Evolutionary conservation across 2,888 invertebrate species (phyloP), one percentile per base, ranked within the genome.

Genomic region (Andrena bicolor): DNA sequence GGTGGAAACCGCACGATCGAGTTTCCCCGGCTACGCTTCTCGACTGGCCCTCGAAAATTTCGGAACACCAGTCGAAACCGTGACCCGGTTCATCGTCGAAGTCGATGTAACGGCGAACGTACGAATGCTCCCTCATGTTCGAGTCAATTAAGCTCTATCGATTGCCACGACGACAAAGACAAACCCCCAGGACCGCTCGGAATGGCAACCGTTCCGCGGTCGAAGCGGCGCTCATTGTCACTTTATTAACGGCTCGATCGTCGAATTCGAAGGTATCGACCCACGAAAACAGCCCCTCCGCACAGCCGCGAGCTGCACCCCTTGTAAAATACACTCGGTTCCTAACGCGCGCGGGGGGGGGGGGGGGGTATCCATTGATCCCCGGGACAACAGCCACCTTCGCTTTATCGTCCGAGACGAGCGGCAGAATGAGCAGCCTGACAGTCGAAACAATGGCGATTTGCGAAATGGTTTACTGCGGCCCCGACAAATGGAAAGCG

Each of bases 81-180:
- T 82, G 84, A 80, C 84, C 86, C 63, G 70, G 48, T 86, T 82
- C 70, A 58, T 53, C 71, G 65, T 69, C 76, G 80, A 78, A 76
- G 75, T 80, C 79, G 74, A 68, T 76, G 82, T 82, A 74, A 69
- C 70, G 66, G 70, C 73, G 64, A 80, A 86, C 80, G 80, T 83
- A 82, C 82, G 80, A 82, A 76, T 74, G 74, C 66, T 80, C 80
- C 78, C 79, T 86, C 86, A 79, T 83, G 86, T 84, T 86, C 82
- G 82, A 86, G 80, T 84, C 86, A 86, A 86, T 86, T 86, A 81
- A 82, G 82, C 84, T 79, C 77, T 73, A 80, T 86, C 86, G 86
- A 86, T 86, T 80, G 84, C 80, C 58, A 49, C 79, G 56, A 49
- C 73, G 86, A 86, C 83, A 86, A 84, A 78, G 83, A 82, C 82